Evolutionary conservation across 2,888 invertebrate species (phyloP).

Genomic region (Coremacera marginata): DNA sequence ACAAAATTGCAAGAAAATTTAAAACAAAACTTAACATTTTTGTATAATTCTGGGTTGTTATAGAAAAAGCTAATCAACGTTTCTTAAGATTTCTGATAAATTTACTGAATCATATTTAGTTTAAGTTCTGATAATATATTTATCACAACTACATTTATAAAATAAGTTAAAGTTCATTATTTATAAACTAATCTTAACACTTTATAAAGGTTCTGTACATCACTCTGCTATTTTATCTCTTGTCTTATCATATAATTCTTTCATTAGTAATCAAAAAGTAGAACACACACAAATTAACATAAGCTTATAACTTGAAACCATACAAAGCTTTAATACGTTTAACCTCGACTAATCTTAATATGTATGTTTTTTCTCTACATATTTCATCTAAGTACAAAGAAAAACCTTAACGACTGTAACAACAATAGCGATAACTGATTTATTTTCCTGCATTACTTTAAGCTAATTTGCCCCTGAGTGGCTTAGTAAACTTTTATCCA

Average conservation of each 20-base stretch:
- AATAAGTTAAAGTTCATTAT: too few relatives aligned
- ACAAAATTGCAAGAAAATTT: slow-evolving; percentile 3
- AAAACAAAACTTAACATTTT: not conserved
- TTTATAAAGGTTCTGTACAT: too few relatives aligned
- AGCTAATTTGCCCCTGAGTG: not conserved
- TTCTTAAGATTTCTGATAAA: not conserved
- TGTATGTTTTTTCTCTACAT: not conserved
- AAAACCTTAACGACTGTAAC: not conserved
- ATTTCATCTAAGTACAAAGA: not conserved
- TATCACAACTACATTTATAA: too few relatives aligned
- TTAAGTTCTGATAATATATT: too few relatives aligned
- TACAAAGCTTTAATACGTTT: slow-evolving; percentile 34
- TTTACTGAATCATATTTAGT: not conserved
- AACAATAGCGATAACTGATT: slow-evolving; percentile 55
- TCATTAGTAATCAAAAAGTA: not conserved
- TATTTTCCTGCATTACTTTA: not conserved
- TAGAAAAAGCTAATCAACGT: not conserved
- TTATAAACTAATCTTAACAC: too few relatives aligned
- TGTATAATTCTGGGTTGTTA: not conserved
- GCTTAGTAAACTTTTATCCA: not conserved
- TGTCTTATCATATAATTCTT: not conserved
- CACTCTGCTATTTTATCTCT: too few relatives aligned
- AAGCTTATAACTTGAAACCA: not conserved
- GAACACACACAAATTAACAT: too few relatives aligned
- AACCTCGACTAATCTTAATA: slow-evolving; percentile 6